A percentile compares a stretch with the other conserved stretches of the same genome.
These are phyloP conservation scores for Ciconia maguari DNA, from an alignment of 2,113 vertebrate species.

Conservation along the genomic window DNA sequence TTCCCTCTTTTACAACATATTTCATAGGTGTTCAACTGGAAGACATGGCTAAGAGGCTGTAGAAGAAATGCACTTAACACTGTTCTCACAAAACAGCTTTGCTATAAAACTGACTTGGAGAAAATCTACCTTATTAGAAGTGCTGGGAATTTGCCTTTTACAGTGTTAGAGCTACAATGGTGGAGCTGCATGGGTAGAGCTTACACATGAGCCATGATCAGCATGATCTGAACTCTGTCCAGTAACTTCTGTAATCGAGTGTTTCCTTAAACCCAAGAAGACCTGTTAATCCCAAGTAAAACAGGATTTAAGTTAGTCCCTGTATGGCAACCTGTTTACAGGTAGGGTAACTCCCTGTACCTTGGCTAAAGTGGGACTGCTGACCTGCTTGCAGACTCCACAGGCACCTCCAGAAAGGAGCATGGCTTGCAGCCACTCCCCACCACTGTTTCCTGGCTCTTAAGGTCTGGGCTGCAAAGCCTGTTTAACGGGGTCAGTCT, in stretches of 20 bases:
- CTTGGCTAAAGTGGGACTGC: background rate
- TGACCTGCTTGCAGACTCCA: background rate
- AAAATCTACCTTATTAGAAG: background rate
- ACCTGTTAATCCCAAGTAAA: background rate
- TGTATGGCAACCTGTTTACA: background rate
- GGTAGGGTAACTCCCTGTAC: background rate
- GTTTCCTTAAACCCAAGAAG: background rate
- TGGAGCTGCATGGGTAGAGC: background rate
- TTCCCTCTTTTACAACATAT: background rate
- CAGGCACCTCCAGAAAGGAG: background rate
- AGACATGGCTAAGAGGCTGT: background rate
- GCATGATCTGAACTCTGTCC: background rate
- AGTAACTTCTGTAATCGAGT: rapidly evolving
- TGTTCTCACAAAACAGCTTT: background rate
- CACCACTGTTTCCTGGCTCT: background rate
- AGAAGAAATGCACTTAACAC: background rate
- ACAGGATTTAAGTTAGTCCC: background rate
- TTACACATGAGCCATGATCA: background rate
- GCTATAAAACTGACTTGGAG: background rate
- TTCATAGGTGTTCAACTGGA: background rate
- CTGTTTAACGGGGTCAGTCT: background rate
- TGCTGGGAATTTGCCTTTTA: background rate
- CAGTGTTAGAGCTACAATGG: background rate
- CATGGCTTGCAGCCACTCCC: background rate
- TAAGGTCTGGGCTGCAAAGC: background rate